Percentiles rank a stretch among this genome's conserved stretches.
phyloP scores from a whole-genome alignment of 2,797 vertebrate species.

The Leptodon cayanensis region DNA sequence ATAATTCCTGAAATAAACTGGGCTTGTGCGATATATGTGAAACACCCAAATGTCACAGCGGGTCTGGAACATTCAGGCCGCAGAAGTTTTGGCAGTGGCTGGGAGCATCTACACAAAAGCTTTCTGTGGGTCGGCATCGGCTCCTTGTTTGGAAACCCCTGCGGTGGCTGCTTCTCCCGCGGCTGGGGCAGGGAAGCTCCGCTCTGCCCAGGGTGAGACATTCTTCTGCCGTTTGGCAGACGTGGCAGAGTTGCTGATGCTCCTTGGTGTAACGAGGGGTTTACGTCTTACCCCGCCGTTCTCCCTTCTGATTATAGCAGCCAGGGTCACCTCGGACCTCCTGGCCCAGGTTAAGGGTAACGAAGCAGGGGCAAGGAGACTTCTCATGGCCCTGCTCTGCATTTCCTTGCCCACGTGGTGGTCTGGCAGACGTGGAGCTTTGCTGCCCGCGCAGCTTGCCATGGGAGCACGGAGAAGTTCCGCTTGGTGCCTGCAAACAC shows the following conservation, averaged over 20 bases:
- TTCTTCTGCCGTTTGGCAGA: neutral
- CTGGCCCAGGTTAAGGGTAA: neutral
- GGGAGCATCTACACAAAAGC: neutral
- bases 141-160: neutral
- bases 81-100: neutral
- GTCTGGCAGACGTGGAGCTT: accelerated
- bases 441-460: accelerated
- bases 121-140: accelerated
- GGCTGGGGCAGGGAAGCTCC: neutral
- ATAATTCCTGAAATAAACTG: slow-evolving; percentile 41
- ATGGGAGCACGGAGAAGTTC: accelerated
- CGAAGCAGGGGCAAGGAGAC: neutral
- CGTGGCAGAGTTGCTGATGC: accelerated
- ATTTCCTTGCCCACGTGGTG: accelerated
- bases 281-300: neutral
- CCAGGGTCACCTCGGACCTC: too few species aligned
- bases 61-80: neutral
- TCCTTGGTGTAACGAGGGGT: neutral
- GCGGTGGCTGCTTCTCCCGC: accelerated
- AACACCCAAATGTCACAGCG: neutral
- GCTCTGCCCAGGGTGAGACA: accelerated
- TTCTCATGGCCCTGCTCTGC: neutral
- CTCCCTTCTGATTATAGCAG: neutral
- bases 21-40: neutral
- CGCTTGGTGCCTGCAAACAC: neutral